phyloP scores from a whole-genome alignment of 2,113 vertebrate species.

The Rhombomys opimus region DNA sequence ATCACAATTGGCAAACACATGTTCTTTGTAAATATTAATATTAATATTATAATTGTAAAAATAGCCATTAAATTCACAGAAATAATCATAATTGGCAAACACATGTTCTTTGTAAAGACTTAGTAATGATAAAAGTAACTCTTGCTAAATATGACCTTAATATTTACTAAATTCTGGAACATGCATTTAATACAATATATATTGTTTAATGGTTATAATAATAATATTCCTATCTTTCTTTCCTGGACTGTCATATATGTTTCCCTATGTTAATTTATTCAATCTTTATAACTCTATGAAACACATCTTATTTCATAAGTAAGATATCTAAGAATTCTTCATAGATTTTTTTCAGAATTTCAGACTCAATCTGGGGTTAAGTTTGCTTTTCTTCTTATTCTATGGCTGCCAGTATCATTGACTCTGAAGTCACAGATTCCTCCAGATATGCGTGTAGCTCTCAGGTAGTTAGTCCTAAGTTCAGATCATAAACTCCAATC shows the following conservation, averaged over 20 bases:
- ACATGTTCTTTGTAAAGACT: background rate
- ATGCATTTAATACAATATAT: background rate
- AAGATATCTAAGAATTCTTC: background rate
- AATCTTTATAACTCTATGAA: background rate
- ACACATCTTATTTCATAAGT: background rate
- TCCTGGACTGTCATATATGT: background rate
- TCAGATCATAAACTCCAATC: background rate
- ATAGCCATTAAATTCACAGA: background rate
- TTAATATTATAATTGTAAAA: background rate
- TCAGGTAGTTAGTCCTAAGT: background rate
- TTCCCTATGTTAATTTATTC: background rate
- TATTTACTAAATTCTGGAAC: background rate
- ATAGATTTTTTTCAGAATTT: background rate
- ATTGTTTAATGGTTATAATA: background rate
- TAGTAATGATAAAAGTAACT: background rate
- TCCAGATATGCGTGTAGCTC: background rate
- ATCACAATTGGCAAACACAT: background rate
- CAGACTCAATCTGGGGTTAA: background rate
- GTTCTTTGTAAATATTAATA: background rate
- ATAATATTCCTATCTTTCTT: background rate
- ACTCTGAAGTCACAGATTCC: no score
- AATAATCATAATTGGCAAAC: background rate
- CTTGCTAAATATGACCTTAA: background rate
- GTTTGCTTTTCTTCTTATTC: background rate
- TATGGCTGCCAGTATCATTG: background rate